These are phyloP conservation scores for Zosterops pallidus DNA, from an alignment of 2,113 vertebrate genomes.

Conservation along the genomic window DNA sequence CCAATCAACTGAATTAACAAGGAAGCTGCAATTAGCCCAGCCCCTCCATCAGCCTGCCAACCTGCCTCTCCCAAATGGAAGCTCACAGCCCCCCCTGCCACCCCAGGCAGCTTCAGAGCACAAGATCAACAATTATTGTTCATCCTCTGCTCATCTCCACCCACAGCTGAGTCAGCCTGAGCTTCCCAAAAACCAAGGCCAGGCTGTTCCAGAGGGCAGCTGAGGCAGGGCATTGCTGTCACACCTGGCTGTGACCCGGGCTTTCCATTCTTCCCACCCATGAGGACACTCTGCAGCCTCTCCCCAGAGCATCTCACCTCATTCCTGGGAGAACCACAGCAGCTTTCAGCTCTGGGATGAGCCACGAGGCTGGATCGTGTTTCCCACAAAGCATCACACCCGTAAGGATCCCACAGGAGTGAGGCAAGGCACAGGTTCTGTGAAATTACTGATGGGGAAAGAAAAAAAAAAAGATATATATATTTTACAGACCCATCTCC, in stretches of 20 bases:
- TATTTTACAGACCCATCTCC: not conserved
- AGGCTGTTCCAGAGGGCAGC: not conserved
- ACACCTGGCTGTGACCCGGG: not conserved
- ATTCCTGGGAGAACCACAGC: not conserved
- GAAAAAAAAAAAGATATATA: not conserved
- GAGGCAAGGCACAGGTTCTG: not conserved
- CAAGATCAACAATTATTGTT: not conserved
- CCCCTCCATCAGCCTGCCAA: not conserved
- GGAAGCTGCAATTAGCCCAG: not conserved
- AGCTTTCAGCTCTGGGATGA: not conserved
- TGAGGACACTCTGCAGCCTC: not conserved
- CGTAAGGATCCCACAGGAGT: not conserved
- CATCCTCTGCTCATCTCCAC: not conserved
- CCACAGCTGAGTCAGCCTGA: not conserved
- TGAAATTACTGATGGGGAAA: not conserved
- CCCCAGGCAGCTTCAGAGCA: not conserved
- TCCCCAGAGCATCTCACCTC: not conserved
- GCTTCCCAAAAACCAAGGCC: not conserved
- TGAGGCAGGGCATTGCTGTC: not conserved
- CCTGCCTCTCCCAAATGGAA: not conserved
- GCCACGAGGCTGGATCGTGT: not conserved
- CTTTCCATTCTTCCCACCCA: not conserved
- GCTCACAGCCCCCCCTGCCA: not conserved
- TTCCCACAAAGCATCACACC: fast-evolving
- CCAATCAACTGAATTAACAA: not conserved